Conservation (phyloP, 2,113 vertebrate species). For the Ceyx cyanopectus region DNA sequence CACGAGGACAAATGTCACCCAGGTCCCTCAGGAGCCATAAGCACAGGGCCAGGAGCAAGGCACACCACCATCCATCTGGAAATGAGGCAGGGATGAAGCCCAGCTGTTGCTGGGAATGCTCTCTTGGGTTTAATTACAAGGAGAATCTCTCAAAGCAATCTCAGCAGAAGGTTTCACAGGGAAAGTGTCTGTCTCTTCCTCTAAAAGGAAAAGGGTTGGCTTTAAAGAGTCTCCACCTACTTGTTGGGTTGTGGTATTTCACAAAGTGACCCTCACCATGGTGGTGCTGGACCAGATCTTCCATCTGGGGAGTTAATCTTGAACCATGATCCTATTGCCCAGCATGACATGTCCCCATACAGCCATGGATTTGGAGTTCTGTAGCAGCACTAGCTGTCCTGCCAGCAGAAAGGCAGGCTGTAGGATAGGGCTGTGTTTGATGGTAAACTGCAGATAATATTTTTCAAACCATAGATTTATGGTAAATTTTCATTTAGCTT, state of each 20-base stretch:
- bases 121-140: background rate
- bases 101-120: background rate
- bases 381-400: background rate
- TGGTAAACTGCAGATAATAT: background rate
- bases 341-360: background rate
- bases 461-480: background rate
- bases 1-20: background rate
- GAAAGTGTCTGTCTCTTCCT: background rate
- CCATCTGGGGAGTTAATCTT: background rate
- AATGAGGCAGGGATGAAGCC: background rate
- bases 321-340: background rate
- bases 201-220: background rate
- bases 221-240: background rate
- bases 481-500: background rate
- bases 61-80: background rate
- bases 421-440: background rate
- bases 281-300: background rate
- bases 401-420: background rate
- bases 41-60: fast-evolving
- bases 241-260: background rate
- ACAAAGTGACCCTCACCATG: background rate
- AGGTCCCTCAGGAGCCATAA: background rate
- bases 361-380: background rate
- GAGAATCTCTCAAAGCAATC: background rate
- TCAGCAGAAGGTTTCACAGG: background rate